Conservation (phyloP, 1,140 invertebrate genomes). For the Pogonomyrmex californicus region DNA sequence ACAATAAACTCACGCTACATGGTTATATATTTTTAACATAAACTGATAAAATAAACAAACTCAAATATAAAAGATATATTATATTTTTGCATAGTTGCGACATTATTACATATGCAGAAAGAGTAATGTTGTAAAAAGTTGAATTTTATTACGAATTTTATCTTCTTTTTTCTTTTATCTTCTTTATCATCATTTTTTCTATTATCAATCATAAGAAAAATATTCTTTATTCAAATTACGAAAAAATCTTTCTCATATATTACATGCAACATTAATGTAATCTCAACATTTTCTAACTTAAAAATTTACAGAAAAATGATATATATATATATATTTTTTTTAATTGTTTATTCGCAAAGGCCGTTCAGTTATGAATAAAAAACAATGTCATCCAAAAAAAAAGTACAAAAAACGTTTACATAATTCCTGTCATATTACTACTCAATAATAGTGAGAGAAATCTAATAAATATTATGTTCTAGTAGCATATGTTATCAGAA, state of each 20-base stretch:
- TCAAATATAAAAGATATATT: not conserved
- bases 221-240: not conserved
- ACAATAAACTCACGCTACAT: too few relatives aligned
- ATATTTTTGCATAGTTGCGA: not conserved
- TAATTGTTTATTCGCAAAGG: not conserved
- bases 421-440: not conserved
- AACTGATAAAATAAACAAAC: not conserved
- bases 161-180: not conserved
- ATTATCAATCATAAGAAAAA: not conserved
- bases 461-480: conserved; percentile 3
- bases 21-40: not conserved
- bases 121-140: not conserved
- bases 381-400: not conserved
- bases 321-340: too few relatives aligned
- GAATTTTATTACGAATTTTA: not conserved
- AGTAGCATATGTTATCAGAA: conserved; percentile 18
- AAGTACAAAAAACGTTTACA: conserved; percentile 19
- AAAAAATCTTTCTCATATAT: not conserved
- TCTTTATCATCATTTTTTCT: not conserved
- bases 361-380: not conserved
- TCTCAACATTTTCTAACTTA: not conserved
- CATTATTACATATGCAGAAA: not conserved
- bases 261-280: not conserved
- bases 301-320: not conserved
- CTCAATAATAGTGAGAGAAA: not conserved